These are phyloP conservation scores for Timandra comae DNA, from an alignment of 2,888 invertebrate species.

Conservation along the genomic window DNA sequence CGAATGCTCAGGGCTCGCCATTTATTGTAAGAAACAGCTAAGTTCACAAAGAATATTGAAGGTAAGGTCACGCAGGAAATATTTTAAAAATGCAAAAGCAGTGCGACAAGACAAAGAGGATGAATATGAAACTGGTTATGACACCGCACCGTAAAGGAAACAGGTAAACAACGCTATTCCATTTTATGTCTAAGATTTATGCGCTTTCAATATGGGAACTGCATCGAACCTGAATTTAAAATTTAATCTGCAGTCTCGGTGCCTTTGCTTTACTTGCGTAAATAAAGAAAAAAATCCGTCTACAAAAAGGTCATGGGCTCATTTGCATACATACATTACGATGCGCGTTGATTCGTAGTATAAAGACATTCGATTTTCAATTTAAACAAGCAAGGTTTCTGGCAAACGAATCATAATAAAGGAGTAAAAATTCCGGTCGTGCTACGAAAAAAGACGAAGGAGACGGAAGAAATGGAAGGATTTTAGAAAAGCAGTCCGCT, in stretches of 20 bases:
- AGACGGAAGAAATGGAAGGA: constrained; percentile 13
- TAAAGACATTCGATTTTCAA: constrained; percentile 12
- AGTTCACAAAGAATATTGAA: neutral
- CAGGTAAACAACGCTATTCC: constrained; percentile 28
- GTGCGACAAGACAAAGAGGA: constrained; percentile 18
- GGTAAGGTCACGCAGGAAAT: constrained; percentile 18
- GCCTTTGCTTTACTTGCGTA: constrained; percentile 18
- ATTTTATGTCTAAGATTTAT: constrained; percentile 23
- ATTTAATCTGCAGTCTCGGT: constrained; percentile 22
- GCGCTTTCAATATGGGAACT: constrained; percentile 20
- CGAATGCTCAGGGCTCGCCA: too few relatives aligned
- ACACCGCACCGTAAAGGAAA: constrained; percentile 17
- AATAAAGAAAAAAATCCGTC: constrained; percentile 19
- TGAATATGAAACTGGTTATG: constrained; percentile 27
- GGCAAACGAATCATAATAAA: constrained; percentile 5
- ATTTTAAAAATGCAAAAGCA: constrained; percentile 16
- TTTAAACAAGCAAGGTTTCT: constrained; percentile 14
- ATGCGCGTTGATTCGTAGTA: constrained; percentile 11
- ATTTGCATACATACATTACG: constrained; percentile 23
- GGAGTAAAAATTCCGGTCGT: constrained; percentile 10
- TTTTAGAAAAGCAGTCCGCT: constrained; percentile 18
- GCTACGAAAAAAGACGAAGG: constrained; percentile 10
- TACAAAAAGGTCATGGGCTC: constrained; percentile 19
- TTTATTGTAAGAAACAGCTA: too few relatives aligned
- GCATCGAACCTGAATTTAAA: constrained; percentile 22